Evolutionary conservation across 2,113 vertebrate species (phyloP).

Genomic region (Indicator maculatus): DNA sequence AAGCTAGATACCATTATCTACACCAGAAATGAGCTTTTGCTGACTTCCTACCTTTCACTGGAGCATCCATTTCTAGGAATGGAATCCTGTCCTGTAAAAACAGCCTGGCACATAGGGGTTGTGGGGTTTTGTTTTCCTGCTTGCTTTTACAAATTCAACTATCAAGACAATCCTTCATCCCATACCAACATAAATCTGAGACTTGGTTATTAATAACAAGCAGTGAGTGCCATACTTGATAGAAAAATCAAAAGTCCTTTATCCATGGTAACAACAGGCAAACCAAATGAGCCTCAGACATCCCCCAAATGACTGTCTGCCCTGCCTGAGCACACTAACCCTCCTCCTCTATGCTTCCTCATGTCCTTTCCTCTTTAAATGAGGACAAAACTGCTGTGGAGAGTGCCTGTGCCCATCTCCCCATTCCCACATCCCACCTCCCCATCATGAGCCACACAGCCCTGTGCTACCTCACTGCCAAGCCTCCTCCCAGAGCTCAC

Average conservation of each 20-base stretch:
- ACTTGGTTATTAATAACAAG: not conserved
- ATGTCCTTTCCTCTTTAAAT: not conserved
- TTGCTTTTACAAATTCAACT: not conserved
- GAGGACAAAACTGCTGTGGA: not conserved
- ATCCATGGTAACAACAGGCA: fast-evolving
- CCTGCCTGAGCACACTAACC: not conserved
- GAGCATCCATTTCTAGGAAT: not conserved
- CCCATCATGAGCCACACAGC: not conserved
- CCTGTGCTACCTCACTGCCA: not conserved
- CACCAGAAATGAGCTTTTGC: not conserved
- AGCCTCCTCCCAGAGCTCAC: not conserved
- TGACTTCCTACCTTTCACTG: not conserved
- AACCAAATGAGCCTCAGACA: not conserved
- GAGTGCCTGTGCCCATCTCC: not conserved
- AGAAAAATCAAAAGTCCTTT: not conserved
- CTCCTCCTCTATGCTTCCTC: not conserved
- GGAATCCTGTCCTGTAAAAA: not conserved
- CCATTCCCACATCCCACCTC: not conserved
- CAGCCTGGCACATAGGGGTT: not conserved
- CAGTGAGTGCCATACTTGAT: not conserved
- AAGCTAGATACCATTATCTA: not conserved
- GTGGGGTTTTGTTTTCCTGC: not conserved
- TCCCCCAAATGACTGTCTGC: fast-evolving
- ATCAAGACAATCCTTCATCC: not conserved
- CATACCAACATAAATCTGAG: not conserved